phyloP scores from a whole-genome alignment of 2,888 invertebrate genomes.

The Thumatha senex region DNA sequence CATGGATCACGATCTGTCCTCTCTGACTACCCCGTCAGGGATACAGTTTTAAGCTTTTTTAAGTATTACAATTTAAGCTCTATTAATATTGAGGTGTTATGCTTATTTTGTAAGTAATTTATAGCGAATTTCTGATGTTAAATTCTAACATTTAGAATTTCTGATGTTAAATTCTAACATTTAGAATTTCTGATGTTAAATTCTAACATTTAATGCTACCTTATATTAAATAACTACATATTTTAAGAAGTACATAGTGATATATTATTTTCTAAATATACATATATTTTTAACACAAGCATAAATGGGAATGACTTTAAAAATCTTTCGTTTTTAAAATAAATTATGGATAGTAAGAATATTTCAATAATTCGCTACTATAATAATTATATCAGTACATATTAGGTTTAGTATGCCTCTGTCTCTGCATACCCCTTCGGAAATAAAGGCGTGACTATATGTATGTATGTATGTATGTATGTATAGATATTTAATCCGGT shows the following conservation, averaged over 20 bases:
- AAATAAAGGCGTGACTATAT: no score
- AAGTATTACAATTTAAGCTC: no score
- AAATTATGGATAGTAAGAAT: background rate
- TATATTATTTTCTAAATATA: conserved; percentile 38
- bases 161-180: conserved; percentile 28
- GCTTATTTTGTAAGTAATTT: conserved; percentile 14
- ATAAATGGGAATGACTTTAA: conserved; percentile 33
- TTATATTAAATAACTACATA: conserved; percentile 39
- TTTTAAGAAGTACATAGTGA: conserved; percentile 6
- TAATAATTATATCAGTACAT: no score
- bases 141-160: conserved; percentile 29
- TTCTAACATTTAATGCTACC: conserved; percentile 39
- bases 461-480: no score
- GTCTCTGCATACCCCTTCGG: no score
- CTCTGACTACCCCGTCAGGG: no score
- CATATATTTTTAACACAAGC: conserved; percentile 32
- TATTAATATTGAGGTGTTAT: no score
- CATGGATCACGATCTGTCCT: no score
- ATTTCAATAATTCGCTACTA: background rate
- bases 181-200: conserved; percentile 28
- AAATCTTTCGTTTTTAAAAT: conserved; percentile 15
- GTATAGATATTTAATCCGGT: no score
- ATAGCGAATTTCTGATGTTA: conserved; percentile 21
- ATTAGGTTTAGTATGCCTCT: no score
- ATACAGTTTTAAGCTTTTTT: no score